These are phyloP conservation scores for Tetramorium bicarinatum DNA, from an alignment of 2,888 invertebrate genomes.

Conservation along the genomic window DNA sequence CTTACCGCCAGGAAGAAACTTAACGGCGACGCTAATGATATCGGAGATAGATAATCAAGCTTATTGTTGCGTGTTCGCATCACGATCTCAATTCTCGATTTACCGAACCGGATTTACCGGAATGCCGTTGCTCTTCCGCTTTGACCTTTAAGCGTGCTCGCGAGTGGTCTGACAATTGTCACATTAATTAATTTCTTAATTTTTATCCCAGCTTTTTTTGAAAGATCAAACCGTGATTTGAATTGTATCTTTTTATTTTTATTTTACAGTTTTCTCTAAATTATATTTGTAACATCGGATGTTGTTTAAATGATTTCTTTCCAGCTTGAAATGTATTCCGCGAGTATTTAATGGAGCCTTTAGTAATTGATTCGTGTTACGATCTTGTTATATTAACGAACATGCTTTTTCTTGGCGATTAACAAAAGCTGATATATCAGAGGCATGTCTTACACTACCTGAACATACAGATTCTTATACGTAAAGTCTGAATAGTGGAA, in stretches of 20 bases:
- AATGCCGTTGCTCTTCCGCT: conserved; percentile 29
- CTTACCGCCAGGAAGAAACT: conserved; percentile 5
- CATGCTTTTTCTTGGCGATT: neutral
- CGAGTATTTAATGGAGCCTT: conserved; percentile 1
- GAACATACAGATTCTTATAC: conserved; percentile 3
- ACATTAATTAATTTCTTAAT: neutral
- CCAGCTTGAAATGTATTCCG: neutral
- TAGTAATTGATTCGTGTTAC: conserved; percentile 17
- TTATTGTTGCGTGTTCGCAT: conserved; percentile 35
- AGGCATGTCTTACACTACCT: conserved; percentile 4
- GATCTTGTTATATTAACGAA: neutral
- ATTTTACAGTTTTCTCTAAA: neutral
- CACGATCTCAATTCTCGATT: conserved; percentile 40
- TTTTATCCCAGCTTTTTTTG: neutral
- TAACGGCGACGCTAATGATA: conserved; percentile 36
- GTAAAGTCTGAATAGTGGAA: neutral
- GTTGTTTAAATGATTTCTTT: neutral
- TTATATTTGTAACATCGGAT: neutral
- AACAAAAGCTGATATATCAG: conserved; percentile 2
- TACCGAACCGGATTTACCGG: conserved; percentile 24
- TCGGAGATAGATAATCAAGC: conserved; percentile 26
- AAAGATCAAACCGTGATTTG: neutral
- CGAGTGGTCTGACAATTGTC: neutral
- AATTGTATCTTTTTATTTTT: neutral
- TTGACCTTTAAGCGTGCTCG: conserved; percentile 6